Base-by-base conservation (phyloP, 2,888 invertebrate species). In the Drosophila sordidula region DNA sequence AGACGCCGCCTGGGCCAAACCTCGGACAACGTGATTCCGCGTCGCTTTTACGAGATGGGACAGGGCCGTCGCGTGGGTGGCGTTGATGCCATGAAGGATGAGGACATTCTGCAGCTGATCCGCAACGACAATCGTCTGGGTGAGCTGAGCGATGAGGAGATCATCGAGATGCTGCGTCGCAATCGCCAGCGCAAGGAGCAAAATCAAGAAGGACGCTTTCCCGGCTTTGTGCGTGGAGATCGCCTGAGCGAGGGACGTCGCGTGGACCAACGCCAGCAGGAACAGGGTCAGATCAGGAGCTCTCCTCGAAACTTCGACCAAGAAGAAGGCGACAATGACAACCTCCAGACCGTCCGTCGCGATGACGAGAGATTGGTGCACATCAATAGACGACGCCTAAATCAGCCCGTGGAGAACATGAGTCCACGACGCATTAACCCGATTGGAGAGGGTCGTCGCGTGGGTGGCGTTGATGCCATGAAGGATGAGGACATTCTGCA, bases 281-380 rank as follows among this genome's bases (percentile, higher is more conserved):
- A 36, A 36, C 36, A 4, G 12, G 36, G n/a, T n/a, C 36, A n/a
- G 22, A 22, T 22, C 4, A 22, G 22, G 22, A 3, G 3, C 22
- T 3, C 3, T 3, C 4, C 4, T 4, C 22, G 22, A 3, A 4
- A 22, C 3, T 4, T 22, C 22, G 4, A 22, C 2, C 22, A 22
- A 3, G 22, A 6, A 9, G 32, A 11, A 32, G 14, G 8, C 16
- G 4, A 8, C 4, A 54, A 3, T 32, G 47, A 9, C 16, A 16
- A 39, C 9, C 44, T 78, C 16, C 57, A 56, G 29, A 52, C 38
- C 22, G 67, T 70, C 2, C 45, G 32, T 11, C 70, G 78, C 12
- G 58, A 86, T 29, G 70, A 78, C 50, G 85, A 80, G 41, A 80
- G 89, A 5, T 41, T 80, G 12, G 52, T 80, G 22, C 69, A 77